Evolutionary conservation across 2,888 invertebrate genomes (phyloP), one percentile per base, ranked within the genome.

Genomic region (Clunio marinus): DNA sequence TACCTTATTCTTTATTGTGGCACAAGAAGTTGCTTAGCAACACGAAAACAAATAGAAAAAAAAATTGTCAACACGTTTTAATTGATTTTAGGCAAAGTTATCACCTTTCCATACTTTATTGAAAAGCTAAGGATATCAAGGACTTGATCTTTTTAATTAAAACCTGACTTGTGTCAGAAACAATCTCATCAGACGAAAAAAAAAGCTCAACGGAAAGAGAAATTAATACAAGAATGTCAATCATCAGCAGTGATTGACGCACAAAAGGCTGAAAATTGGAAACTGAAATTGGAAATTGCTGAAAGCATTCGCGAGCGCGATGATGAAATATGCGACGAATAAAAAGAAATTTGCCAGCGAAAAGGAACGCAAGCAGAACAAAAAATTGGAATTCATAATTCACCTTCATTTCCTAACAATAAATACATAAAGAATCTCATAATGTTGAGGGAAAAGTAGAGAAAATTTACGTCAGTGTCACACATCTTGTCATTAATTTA

Each of bases 141-240:
- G n/a, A n/a, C n/a, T n/a, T n/a, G n/a, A n/a, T 51, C 51, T 20
- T 51, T 51, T 41, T 51, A 51, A 51, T 51, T 51, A 51, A 51
- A 51, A 51, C 51, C 51, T 51, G 51, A 22, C 51, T n/a, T n/a
- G 51, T 51, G 51, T 51, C 51, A 51, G 17, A n/a, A 51, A 22
- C 51, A 51, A 22, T 45, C n/a, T 45, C 15, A n/a, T 7, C 45
- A 10, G n/a, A 15, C 35, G 15, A 8, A 17, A 8, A 51, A n/a
- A 8, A 51, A 51, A 51, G 51, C 51, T 51, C 22, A 17, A 22
- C 51, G n/a, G n/a, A n/a, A 17, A 51, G 35, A 32, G 22, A 46
- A 65, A 65, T 65, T 65, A 66, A 66, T 66, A 55, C 66, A 66
- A 66, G n/a, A n/a, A 55, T 66, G 66, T 66, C 66, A 66, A 66